These are phyloP conservation scores for Saguinus oedipus DNA, from an alignment of 2,797 vertebrate species.

Conservation along the genomic window DNA sequence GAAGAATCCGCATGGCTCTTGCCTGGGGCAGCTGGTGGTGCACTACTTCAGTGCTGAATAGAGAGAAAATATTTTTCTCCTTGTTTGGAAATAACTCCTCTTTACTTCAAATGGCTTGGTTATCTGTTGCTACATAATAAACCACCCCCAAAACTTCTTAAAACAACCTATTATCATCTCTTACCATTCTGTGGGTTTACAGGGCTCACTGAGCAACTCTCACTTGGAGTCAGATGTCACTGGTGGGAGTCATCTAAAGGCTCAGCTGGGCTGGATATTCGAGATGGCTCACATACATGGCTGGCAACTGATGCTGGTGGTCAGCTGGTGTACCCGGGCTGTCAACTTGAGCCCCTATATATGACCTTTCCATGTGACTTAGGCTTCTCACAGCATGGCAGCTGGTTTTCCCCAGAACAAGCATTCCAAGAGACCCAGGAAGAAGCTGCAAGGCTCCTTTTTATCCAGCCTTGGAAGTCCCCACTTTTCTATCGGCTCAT, in stretches of 20 bases:
- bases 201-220: not conserved
- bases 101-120: conserved; percentile 49
- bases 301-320: not conserved
- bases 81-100: not conserved
- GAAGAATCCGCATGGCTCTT: not conserved
- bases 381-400: not conserved
- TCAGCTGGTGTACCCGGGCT: not conserved
- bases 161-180: not conserved
- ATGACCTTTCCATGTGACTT: not conserved
- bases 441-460: not conserved
- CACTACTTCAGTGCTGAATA: not conserved
- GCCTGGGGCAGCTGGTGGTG: not conserved
- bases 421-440: not conserved
- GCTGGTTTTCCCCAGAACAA: not conserved
- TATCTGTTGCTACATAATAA: conserved; percentile 30
- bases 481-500: not conserved
- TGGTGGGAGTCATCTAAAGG: not conserved
- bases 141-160: not conserved
- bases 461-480: not conserved
- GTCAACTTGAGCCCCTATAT: not conserved
- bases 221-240: not conserved
- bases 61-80: not conserved
- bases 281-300: not conserved
- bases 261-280: not conserved
- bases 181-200: not conserved